phyloP scores from a whole-genome alignment of 1,140 invertebrate genomes.

The Penaeus indicus region DNA sequence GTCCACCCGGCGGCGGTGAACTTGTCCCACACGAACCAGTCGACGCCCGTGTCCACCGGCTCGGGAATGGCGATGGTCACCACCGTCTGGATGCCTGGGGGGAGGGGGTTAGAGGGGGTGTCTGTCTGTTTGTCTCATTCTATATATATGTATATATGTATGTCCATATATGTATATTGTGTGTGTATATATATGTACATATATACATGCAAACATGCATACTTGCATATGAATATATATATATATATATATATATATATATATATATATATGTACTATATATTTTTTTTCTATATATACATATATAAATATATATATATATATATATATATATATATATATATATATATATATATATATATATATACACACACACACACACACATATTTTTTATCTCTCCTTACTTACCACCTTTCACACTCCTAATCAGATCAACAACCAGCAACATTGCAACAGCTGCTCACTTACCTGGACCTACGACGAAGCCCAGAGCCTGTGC shows the following conservation, averaged over 20 bases:
- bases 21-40: conserved; percentile 52
- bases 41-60: conserved; percentile 20
- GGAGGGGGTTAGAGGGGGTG: not conserved
- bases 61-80: conserved; percentile 42
- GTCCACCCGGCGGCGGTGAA: conserved; percentile 54
- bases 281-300: not conserved
- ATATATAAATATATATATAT: not conserved
- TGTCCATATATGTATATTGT: not conserved
- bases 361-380: not conserved
- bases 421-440: not conserved
- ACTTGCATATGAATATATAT: not conserved
- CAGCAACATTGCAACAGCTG: not conserved
- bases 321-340: not conserved
- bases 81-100: conserved; percentile 50
- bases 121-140: too few relatives aligned
- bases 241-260: too few relatives aligned
- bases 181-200: not conserved
- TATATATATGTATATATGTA: not conserved
- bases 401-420: not conserved
- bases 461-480: conserved; percentile 78
- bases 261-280: not conserved
- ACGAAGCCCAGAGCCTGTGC: conserved; percentile 91
- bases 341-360: not conserved
- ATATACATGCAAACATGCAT: not conserved
- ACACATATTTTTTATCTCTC: not conserved